Percentiles rank a stretch among this genome's conserved stretches.
Conservation (phyloP, 1,140 invertebrate species). For the Drosophila oshimai region DNA sequence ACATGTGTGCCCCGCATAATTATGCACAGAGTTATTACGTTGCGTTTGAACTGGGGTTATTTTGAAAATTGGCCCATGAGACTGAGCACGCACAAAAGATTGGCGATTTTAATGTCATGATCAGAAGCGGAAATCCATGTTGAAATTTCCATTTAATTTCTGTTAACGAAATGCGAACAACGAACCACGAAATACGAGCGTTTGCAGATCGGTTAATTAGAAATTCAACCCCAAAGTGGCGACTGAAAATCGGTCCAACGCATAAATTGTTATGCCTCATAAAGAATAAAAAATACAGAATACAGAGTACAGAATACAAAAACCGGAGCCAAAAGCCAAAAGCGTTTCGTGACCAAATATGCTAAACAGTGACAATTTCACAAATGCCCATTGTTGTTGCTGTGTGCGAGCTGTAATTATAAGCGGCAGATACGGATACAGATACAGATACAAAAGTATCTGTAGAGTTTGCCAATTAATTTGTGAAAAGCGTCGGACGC, state of each 20-base stretch:
- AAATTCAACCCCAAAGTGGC: slow-evolving; percentile 4
- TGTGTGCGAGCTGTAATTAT: slow-evolving; percentile 66
- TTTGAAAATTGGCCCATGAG: background rate
- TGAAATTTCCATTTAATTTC: slow-evolving; percentile 68
- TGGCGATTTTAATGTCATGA: slow-evolving; percentile 32
- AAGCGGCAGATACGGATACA: slow-evolving; percentile 34
- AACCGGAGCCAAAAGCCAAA: slow-evolving; percentile 50
- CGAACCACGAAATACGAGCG: background rate
- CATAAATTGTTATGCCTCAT: slow-evolving; percentile 77
- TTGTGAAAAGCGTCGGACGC: slow-evolving; percentile 62
- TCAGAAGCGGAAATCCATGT: slow-evolving; percentile 62
- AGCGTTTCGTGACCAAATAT: slow-evolving; percentile 78
- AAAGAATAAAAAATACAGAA: slow-evolving; percentile 65
- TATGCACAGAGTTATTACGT: slow-evolving; percentile 27
- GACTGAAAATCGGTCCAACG: slow-evolving; percentile 53
- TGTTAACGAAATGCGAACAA: background rate
- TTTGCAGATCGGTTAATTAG: background rate
- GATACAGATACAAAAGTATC: slow-evolving; percentile 61
- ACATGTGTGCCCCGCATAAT: slow-evolving; percentile 43
- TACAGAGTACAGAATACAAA: too few relatives aligned
- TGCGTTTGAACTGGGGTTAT: slow-evolving; percentile 19
- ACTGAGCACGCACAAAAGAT: slow-evolving; percentile 32
- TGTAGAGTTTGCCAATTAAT: slow-evolving; percentile 71
- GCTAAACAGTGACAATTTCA: slow-evolving; percentile 80
- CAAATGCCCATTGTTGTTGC: slow-evolving; percentile 68